Evolutionary conservation across 2,113 vertebrate genomes (phyloP).

Genomic region (Phylloscopus trochiloides): DNA sequence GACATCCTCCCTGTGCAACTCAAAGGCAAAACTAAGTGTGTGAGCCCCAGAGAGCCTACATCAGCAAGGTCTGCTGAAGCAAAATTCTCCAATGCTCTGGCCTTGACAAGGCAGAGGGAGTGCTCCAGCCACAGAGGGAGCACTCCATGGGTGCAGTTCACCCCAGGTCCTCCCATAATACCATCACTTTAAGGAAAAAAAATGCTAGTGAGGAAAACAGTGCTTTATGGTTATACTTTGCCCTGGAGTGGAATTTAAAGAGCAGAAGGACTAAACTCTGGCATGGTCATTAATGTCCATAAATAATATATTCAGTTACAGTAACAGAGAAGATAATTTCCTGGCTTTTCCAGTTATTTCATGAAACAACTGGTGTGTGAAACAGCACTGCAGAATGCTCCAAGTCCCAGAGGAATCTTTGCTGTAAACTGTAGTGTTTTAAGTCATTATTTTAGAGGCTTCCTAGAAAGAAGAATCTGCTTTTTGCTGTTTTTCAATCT

Average conservation of each 20-base stretch:
- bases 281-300: not conserved
- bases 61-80: not conserved
- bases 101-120: not conserved
- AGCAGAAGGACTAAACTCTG: not conserved
- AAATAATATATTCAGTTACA: not conserved
- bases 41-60: not conserved
- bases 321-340: not conserved
- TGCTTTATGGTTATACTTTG: not conserved
- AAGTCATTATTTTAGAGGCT: not conserved
- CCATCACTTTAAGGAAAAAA: not conserved
- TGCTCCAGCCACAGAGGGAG: not conserved
- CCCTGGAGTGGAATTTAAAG: not conserved
- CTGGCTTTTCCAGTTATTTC: not conserved
- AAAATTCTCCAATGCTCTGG: not conserved
- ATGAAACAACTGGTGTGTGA: not conserved
- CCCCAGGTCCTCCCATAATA: not conserved
- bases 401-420: not conserved
- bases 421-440: not conserved
- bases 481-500: not conserved
- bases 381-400: not conserved
- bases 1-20: too few relatives aligned
- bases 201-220: not conserved
- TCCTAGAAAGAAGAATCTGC: not conserved
- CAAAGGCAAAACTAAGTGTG: not conserved
- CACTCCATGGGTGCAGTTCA: rapidly evolving